Evolutionary conservation across 2,113 vertebrate genomes (phyloP).

Genomic region (Mus musculus): DNA sequence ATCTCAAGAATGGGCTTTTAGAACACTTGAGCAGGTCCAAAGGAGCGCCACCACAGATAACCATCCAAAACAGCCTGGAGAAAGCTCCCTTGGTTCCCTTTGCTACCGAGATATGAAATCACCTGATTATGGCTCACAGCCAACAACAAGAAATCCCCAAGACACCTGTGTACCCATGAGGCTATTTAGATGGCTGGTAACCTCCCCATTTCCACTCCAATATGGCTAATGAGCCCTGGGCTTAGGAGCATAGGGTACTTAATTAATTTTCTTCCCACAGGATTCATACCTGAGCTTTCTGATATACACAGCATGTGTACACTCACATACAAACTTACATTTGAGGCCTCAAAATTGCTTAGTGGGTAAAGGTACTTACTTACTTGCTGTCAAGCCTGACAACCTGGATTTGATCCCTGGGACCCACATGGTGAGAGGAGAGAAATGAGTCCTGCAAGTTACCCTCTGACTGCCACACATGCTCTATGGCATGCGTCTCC

Average conservation of each 20-base stretch:
- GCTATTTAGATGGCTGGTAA: background rate
- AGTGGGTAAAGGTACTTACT: background rate
- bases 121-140: background rate
- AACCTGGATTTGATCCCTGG: background rate
- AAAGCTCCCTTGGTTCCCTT: background rate
- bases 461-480: background rate
- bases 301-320: background rate
- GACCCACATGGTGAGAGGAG: no score
- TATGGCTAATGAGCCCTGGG: background rate
- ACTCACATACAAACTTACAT: background rate
- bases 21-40: background rate
- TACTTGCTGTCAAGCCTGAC: background rate
- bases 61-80: background rate
- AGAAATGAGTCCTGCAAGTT: background rate
- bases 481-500: no score
- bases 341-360: no score
- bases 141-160: background rate
- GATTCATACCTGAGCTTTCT: constrained; percentile 37
- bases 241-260: background rate
- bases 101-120: constrained; percentile 1
- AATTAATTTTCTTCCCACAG: background rate
- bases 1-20: background rate
- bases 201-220: background rate
- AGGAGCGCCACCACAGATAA: background rate
- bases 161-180: background rate